Evolutionary conservation across 2,797 vertebrate genomes (phyloP).

Genomic region (Potorous gilbertii): DNA sequence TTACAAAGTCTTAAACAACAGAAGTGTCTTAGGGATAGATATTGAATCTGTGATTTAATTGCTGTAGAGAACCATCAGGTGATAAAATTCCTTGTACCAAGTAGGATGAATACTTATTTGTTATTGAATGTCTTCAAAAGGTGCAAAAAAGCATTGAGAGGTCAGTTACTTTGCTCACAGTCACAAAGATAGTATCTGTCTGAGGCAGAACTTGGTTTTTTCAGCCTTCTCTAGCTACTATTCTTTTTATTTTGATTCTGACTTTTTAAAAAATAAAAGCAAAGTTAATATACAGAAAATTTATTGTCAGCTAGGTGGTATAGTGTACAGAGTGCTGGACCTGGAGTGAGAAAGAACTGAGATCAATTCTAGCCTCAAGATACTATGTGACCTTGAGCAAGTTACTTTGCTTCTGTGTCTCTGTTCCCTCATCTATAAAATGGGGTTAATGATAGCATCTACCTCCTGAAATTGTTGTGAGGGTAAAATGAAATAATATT

Average conservation of each 20-base stretch:
- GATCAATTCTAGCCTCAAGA: background rate
- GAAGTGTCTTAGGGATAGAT: background rate
- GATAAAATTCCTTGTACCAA: background rate
- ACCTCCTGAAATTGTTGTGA: background rate
- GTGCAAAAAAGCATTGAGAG: background rate
- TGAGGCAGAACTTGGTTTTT: background rate
- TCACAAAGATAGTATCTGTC: background rate
- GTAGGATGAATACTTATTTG: background rate
- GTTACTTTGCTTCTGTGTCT: background rate
- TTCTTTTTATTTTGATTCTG: background rate
- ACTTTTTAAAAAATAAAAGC: background rate
- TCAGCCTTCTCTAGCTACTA: background rate
- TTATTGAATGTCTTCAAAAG: background rate
- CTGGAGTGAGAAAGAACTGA: background rate
- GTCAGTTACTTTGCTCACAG: background rate
- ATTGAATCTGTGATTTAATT: background rate
- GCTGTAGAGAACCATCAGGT: background rate
- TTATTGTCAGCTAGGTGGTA: background rate
- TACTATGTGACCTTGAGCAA: background rate
- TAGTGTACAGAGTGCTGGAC: background rate
- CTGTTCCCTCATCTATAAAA: background rate
- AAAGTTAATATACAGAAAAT: background rate
- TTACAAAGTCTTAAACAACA: background rate
- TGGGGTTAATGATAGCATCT: background rate
- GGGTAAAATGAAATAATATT: background rate